Evolutionary conservation across 2,797 vertebrate species (phyloP), one percentile per base, ranked within the genome.

Genomic region (Enteromius unitaeniatus): DNA sequence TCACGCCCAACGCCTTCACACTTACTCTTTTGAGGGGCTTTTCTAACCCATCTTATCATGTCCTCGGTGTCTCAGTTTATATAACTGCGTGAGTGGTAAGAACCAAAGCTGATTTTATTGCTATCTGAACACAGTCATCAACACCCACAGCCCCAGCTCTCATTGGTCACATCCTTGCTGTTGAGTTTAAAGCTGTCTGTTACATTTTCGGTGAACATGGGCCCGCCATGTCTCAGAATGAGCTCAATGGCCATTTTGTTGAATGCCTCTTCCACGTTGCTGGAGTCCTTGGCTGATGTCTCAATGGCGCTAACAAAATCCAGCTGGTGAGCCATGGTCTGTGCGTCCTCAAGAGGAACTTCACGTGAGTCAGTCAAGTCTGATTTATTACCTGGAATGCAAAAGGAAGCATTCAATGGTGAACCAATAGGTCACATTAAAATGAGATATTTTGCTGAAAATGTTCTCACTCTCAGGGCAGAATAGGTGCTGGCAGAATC

Each of bases 201-300:
- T 17, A 89, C 93, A 84, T 93, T 95, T 87, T 96, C 95, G 14
- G 90, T 95, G 93, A 97, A 95, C 92, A 96, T 84, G 2, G 95
- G 96, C 42, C 96, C 96, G 1, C 96, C 96, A 0, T 97, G 96
- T 74, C 96, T 90, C 91, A 96, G 86, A 91, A 97, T 96, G 65
- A 97, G 95, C 91, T 97, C 96, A 0, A 92, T 93, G 34, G 95
- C 95, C 94, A 97, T 93, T 90, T 95, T 93, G 85, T 92, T 88
- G 89, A 97, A 97, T n/a, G 96, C 96, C 87, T 96, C 95, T 45
- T 96, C 96, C 90, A 97, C 96, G 0, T 97, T 97, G 92, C 93
- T 96, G 31, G 96, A 94, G 89, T 96, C 95, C 78, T 96, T 96
- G 0, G 96, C 96, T 0, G 96, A 97, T 0, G 96, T 97, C 90